Evolutionary conservation across 2,797 vertebrate species (phyloP).

Genomic region (Avahi laniger): DNA sequence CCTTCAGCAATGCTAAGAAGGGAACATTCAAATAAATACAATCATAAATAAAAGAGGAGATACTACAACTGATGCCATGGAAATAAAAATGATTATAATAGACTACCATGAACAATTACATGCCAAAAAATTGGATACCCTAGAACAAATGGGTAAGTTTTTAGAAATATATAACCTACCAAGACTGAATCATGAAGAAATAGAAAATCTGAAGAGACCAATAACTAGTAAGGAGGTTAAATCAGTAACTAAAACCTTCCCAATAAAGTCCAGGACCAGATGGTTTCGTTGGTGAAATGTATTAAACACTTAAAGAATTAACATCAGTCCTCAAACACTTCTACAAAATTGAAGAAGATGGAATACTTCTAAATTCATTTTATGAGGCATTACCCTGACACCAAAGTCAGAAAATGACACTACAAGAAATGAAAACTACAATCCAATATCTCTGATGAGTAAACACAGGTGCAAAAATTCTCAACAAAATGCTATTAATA

Average conservation of each 20-base stretch:
- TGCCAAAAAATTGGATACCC: neutral
- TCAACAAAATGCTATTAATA: neutral
- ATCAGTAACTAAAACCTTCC: neutral
- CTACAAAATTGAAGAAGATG: neutral
- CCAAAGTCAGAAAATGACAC: neutral
- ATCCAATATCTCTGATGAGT: neutral
- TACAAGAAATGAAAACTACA: neutral
- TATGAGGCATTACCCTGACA: neutral
- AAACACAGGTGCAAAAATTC: neutral
- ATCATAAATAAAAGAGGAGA: neutral
- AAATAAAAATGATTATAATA: neutral
- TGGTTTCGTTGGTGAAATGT: neutral
- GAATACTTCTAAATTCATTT: neutral
- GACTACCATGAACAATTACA: neutral
- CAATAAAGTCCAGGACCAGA: neutral
- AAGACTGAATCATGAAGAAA: neutral
- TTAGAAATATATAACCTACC: neutral
- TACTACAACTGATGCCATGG: neutral
- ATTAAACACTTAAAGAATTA: neutral
- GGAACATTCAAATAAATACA: neutral
- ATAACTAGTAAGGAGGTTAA: neutral
- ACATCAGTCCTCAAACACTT: neutral
- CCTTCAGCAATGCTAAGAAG: neutral
- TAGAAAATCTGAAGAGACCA: neutral
- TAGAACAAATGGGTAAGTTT: neutral